Conservation (phyloP, 1,140 invertebrate genomes). For the Aricia agestis region DNA sequence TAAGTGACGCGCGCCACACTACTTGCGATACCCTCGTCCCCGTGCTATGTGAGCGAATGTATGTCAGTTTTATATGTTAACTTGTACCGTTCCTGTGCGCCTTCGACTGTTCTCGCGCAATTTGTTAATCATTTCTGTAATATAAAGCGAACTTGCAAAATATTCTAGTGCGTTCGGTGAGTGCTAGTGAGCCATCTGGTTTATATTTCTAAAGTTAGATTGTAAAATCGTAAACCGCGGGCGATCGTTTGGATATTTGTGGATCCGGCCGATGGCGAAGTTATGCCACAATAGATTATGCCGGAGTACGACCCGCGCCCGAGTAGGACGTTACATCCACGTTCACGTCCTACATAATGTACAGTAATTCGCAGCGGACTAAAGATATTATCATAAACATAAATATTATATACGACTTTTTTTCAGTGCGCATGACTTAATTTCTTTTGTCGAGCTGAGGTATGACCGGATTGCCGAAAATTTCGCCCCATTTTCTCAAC, state of each 20-base stretch:
- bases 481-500: conserved; percentile 13
- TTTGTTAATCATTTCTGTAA: neutral
- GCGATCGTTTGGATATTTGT: conserved; percentile 61
- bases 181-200: conserved; percentile 70
- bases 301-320: neutral
- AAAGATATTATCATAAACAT: conserved; percentile 1
- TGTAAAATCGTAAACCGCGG: conserved; percentile 71
- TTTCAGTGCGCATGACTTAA: conserved; percentile 61
- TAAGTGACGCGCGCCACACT: conserved; percentile 37
- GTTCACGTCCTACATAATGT: too few relatives aligned
- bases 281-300: conserved; percentile 19
- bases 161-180: conserved; percentile 49
- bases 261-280: conserved; percentile 28
- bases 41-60: conserved; percentile 30
- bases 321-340: too few relatives aligned
- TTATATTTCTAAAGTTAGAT: conserved; percentile 74
- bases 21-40: conserved; percentile 31
- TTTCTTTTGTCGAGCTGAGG: conserved; percentile 29
- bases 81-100: neutral
- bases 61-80: neutral
- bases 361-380: neutral
- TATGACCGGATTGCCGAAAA: conserved; percentile 33
- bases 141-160: conserved; percentile 17
- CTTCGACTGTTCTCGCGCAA: neutral
- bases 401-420: conserved; percentile 23